phyloP scores from a whole-genome alignment of 2,113 vertebrate genomes.

The Crypturellus undulatus region DNA sequence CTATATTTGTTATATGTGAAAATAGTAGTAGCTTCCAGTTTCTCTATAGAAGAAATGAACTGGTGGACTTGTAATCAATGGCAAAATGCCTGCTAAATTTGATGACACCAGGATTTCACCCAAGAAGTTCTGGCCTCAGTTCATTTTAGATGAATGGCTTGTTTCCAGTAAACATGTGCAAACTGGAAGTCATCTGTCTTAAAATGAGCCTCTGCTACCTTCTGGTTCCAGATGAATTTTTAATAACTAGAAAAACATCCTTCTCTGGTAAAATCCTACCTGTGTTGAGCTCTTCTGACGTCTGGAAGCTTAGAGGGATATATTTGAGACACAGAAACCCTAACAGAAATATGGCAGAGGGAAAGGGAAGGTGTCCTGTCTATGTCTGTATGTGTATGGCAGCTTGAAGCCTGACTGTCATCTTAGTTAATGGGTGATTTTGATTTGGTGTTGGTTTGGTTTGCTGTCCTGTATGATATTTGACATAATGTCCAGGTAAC shows the following conservation, averaged over 20 bases:
- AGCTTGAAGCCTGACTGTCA: not conserved
- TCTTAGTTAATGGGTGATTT: not conserved
- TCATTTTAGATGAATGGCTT: not conserved
- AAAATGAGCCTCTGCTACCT: not conserved
- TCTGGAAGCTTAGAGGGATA: not conserved
- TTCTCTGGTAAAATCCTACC: not conserved
- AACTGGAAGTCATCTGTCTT: constrained; percentile 23
- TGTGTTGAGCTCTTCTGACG: not conserved
- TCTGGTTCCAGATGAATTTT: not conserved
- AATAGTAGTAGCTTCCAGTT: not conserved
- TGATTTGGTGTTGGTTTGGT: no score
- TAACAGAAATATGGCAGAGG: not conserved
- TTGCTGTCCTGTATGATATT: not conserved
- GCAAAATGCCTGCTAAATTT: not conserved
- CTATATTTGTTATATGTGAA: not conserved
- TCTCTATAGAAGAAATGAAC: not conserved
- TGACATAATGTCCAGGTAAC: not conserved
- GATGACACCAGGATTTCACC: not conserved
- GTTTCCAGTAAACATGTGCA: constrained; percentile 29
- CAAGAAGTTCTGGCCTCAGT: not conserved
- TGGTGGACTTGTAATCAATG: not conserved
- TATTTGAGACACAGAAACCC: not conserved
- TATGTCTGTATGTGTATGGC: not conserved
- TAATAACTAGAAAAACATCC: not conserved
- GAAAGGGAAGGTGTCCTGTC: not conserved